Base-by-base conservation (phyloP, 2,797 vertebrate species). In the Clarias platycephalus region DNA sequence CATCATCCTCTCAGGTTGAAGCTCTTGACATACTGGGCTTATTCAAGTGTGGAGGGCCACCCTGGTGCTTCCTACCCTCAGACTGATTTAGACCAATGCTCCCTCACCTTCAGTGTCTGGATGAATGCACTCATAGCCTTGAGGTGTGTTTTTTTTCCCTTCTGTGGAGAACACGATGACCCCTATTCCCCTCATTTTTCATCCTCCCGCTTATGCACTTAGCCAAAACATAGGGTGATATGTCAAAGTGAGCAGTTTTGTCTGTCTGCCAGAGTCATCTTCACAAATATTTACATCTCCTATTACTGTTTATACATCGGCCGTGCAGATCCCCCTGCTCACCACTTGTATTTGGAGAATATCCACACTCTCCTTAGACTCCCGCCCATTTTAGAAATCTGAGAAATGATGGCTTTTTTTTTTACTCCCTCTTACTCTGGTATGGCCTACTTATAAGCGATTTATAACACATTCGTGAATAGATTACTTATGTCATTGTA, bases 221-320 rank as follows among this genome's bases (percentile, higher is more conserved):
- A 92, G 91, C 92, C 93, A 94, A 93, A 94, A 94, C 93, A 91
- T 92, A 91, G 91, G 89, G 91, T 91, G 90, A 94, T 94, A 93
- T 94, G 93, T 95, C 94, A 94, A 91, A 91, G 92, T 93, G 91
- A 90, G 89, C 89, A 92, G 92, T 93, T 94, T 95, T 94, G 96
- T 96, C 93, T 95, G 93, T 91, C 93, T 91, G 94, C 95, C 96
- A 96, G 93, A 95, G 92, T 94, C 94, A 89, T 91, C 95, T 96
- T 94, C 95, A 94, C 95, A 97, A 98, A 97, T 98, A 97, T 97
- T 98, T 97, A 98, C 95, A 95, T 97, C 96, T 97, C 95, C 95
- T 95, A 95, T 98, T 97, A 97, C 97, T 97, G 97, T 97, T 97
- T 97, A 95, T 95, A 95, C 92, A 93, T 95, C 91, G 93, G 94